phyloP scores from a whole-genome alignment of 2,113 vertebrate genomes.

The Cryptomyrus ogoouensis region DNA sequence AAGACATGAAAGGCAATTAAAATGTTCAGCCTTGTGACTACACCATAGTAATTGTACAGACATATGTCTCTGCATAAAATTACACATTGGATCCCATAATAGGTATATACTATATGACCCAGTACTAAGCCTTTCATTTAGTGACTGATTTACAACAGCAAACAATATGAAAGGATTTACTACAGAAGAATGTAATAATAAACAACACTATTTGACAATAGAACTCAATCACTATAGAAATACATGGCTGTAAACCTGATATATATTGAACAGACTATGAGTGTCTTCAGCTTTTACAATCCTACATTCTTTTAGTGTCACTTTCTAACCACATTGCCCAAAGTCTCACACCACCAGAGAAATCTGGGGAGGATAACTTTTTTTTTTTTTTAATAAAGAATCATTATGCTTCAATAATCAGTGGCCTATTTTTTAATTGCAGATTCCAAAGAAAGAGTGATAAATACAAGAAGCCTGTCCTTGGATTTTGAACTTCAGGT shows the following conservation, averaged over 20 bases:
- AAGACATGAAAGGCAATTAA: background rate
- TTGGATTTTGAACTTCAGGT: background rate
- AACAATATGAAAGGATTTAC: background rate
- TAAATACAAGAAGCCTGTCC: background rate
- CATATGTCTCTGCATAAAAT: background rate
- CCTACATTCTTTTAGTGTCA: background rate
- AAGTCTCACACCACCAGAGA: background rate
- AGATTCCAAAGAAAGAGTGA: background rate
- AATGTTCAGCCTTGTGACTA: slow-evolving; percentile 3
- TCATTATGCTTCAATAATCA: slow-evolving; percentile 18
- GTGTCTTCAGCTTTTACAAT: background rate
- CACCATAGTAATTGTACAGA: background rate
- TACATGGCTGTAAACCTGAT: background rate
- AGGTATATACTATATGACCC: background rate
- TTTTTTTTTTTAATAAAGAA: background rate
- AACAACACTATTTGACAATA: background rate
- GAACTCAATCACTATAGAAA: background rate
- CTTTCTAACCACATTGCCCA: background rate
- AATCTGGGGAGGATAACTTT: background rate
- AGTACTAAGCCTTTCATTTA: background rate
- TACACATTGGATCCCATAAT: background rate
- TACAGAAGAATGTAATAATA: background rate
- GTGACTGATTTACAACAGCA: background rate
- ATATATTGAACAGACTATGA: background rate
- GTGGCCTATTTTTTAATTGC: slow-evolving; percentile 9